phyloP scores from a whole-genome alignment of 2,797 vertebrate species.

The Brachymystax lenok region DNA sequence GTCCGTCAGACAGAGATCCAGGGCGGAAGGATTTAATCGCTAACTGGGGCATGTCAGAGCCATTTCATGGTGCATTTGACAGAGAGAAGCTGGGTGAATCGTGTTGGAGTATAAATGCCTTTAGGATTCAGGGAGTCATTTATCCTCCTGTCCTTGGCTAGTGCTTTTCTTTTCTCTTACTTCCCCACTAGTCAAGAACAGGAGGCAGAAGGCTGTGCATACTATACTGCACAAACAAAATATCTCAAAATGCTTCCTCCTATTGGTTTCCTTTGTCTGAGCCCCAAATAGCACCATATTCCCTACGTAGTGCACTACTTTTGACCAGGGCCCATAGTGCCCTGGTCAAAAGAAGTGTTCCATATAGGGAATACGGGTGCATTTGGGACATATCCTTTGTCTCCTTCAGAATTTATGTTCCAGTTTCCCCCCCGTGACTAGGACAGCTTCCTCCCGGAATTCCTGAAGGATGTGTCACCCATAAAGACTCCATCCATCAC shows the following conservation, averaged over 20 bases:
- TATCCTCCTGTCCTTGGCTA: not conserved
- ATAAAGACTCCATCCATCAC: not conserved
- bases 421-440: slow-evolving; percentile 24
- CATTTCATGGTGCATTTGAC: slow-evolving; percentile 63
- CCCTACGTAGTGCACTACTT: too few species aligned
- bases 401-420: slow-evolving; percentile 46
- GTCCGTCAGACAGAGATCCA: slow-evolving; percentile 51
- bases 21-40: slow-evolving; percentile 41
- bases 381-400: slow-evolving; percentile 31
- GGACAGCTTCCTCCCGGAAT: slow-evolving; percentile 49
- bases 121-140: slow-evolving; percentile 23
- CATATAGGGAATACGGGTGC: not conserved
- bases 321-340: too few species aligned
- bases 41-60: slow-evolving; percentile 58
- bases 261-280: slow-evolving; percentile 36
- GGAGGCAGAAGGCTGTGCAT: too few species aligned
- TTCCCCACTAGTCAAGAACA: not conserved
- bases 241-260: slow-evolving; percentile 36
- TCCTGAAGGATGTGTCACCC: slow-evolving; percentile 48
- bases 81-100: slow-evolving; percentile 35
- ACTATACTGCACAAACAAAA: too few species aligned
- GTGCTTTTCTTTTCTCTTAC: too few species aligned
- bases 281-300: too few species aligned
- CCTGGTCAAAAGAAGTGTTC: too few species aligned
- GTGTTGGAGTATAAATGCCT: slow-evolving; percentile 32